Evolutionary conservation across 2,797 vertebrate genomes (phyloP), one percentile per base, ranked within the genome.

Genomic region (Gadopsis bispinosus): DNA sequence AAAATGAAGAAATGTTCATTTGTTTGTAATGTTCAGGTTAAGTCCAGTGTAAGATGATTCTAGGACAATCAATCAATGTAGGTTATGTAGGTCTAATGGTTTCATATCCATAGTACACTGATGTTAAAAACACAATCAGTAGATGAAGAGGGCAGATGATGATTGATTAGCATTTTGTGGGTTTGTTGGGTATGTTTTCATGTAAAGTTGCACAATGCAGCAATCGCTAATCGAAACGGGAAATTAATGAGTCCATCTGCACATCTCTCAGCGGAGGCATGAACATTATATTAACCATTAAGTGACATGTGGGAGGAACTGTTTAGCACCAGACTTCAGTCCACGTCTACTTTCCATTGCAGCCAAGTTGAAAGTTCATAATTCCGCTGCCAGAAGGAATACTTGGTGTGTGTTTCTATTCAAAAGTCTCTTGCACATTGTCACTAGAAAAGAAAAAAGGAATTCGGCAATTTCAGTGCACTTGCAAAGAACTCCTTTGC

Each of bases 301-400:
- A 39, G 4, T 45, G 53, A 1, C 20, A 7, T 47, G 53, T 69
- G 56, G 68, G 53, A 50, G 68, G 53, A 41, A 67, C 12, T 39
- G 7, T 65, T 59, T 29, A 13, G 6, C 35, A 37, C 26, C 26
- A n/a, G 33, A 73, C 10, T 22, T 64, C 35, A n/a, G n/a, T 62
- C 4, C 50, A 58, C 7, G 10, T 66, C 14, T 51, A 4, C 17
- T 51, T 35, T 55, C 14, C 45, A 17, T 6, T 53, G n/a, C 22
- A 59, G 17, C 16, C 60, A 54, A 53, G 45, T 69, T 55, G 33
- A 71, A 73, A 55, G 69, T 26, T 75, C 53, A 63, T 45, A 13
- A 43, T 54, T 48, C 47, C 4, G n/a, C 45, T 70, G 59, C 53
- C n/a, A 14, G 29, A 64, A 47, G 5, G 12, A 51, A 61, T 41